Percentiles rank a stretch among this genome's conserved stretches.
These are phyloP conservation scores for Pagetopsis macropterus DNA, from an alignment of 2,797 vertebrate genomes.

Conservation along the genomic window DNA sequence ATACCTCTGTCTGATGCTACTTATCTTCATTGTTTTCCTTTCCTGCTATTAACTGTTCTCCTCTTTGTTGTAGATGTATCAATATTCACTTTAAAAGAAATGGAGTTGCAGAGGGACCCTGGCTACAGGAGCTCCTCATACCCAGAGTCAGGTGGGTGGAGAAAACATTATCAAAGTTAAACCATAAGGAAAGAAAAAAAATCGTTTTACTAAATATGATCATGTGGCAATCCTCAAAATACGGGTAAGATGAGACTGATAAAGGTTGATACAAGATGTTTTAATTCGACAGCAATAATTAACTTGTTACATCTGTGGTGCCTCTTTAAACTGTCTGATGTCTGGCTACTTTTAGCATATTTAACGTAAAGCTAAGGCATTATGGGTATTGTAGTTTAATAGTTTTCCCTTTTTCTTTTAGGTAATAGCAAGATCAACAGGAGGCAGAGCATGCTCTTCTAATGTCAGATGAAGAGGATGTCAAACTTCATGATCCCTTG, in stretches of 20 bases:
- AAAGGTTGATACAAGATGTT: background rate
- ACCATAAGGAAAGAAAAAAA: background rate
- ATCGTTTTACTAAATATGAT: background rate
- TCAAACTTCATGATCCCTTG: slow-evolving; percentile 35
- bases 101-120: slow-evolving; percentile 98
- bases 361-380: slow-evolving; percentile 11
- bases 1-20: background rate
- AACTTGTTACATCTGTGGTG: no score
- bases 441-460: slow-evolving; percentile 97
- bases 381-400: slow-evolving; percentile 35
- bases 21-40: background rate
- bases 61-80: slow-evolving; percentile 86
- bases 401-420: slow-evolving; percentile 64
- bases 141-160: slow-evolving; percentile 90
- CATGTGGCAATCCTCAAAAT: background rate
- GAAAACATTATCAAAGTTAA: background rate
- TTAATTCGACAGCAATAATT: no score
- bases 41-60: background rate
- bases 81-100: slow-evolving; percentile 98
- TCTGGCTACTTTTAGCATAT: background rate
- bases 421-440: slow-evolving; percentile 95
- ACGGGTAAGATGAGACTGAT: background rate
- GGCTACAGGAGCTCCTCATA: slow-evolving; percentile 97
- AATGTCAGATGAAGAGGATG: slow-evolving; percentile 38
- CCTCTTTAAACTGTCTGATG: background rate